These are phyloP conservation scores for Thalpophila matura DNA, from an alignment of 2,888 invertebrate genomes.

Conservation along the genomic window DNA sequence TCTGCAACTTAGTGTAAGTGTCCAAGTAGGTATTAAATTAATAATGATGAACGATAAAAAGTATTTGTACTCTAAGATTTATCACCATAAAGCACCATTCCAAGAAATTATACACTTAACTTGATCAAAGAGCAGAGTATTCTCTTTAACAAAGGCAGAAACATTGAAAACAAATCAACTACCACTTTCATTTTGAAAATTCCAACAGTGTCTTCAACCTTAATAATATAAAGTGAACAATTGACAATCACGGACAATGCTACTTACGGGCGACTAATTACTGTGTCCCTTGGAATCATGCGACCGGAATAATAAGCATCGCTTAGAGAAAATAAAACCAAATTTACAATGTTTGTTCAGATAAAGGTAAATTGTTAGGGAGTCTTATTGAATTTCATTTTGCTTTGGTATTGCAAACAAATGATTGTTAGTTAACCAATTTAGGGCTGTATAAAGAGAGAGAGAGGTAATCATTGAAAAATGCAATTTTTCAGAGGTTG, in stretches of 20 bases:
- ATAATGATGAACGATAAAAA: too few relatives aligned
- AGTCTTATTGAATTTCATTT: constrained; percentile 29
- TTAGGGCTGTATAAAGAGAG: not conserved
- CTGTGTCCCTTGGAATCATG: constrained; percentile 24
- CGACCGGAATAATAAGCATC: constrained; percentile 48
- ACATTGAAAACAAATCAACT: not conserved
- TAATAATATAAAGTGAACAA: constrained; percentile 42
- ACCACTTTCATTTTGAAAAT: not conserved
- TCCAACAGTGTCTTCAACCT: not conserved
- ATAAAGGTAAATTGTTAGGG: constrained; percentile 22
- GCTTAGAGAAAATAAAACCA: constrained; percentile 44
- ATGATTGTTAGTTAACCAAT: not conserved
- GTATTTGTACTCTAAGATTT: too few relatives aligned
- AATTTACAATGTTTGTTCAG: constrained; percentile 35
- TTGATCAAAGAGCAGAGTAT: not conserved
- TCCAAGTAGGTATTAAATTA: too few relatives aligned
- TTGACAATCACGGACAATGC: constrained; percentile 47
- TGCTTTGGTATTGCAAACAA: constrained; percentile 9
- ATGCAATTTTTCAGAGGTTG: too few relatives aligned
- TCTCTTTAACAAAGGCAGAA: not conserved
- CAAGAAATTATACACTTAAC: too few relatives aligned
- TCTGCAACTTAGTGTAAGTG: too few relatives aligned
- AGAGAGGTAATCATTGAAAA: not conserved
- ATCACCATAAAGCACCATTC: too few relatives aligned
- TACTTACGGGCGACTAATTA: constrained; percentile 50